A percentile compares a stretch with the other conserved stretches of the same genome.
Conservation (phyloP, 2,797 vertebrate genomes). For the Rousettus madagascariensis region DNA sequence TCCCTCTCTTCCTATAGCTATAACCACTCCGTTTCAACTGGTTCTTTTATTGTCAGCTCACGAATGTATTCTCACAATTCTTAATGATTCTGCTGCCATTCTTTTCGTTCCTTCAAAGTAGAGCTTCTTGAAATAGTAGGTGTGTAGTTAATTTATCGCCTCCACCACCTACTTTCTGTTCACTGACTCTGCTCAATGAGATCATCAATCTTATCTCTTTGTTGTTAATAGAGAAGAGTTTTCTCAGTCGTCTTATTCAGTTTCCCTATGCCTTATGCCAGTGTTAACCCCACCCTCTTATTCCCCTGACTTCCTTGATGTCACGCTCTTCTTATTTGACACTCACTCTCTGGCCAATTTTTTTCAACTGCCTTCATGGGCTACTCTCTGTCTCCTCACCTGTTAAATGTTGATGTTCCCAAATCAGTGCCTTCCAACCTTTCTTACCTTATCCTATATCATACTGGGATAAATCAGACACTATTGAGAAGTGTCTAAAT, state of each 20-base stretch:
- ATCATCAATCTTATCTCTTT: neutral
- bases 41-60: neutral
- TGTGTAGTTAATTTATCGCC: neutral
- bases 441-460: neutral
- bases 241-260: neutral
- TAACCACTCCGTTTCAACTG: neutral
- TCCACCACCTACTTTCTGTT: neutral
- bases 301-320: neutral
- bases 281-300: neutral
- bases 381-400: neutral
- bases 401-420: neutral
- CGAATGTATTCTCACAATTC: neutral
- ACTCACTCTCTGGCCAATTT: neutral
- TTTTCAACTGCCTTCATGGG: neutral
- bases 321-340: neutral
- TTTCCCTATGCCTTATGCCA: neutral
- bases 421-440: neutral
- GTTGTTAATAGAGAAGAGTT: neutral
- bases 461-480: neutral
- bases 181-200: neutral
- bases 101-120: neutral
- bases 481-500: neutral
- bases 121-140: neutral
- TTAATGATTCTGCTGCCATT: neutral
- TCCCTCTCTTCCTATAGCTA: neutral